These are phyloP conservation scores for Graphium colonna DNA, from an alignment of 2,888 invertebrate genomes.

Conservation along the genomic window DNA sequence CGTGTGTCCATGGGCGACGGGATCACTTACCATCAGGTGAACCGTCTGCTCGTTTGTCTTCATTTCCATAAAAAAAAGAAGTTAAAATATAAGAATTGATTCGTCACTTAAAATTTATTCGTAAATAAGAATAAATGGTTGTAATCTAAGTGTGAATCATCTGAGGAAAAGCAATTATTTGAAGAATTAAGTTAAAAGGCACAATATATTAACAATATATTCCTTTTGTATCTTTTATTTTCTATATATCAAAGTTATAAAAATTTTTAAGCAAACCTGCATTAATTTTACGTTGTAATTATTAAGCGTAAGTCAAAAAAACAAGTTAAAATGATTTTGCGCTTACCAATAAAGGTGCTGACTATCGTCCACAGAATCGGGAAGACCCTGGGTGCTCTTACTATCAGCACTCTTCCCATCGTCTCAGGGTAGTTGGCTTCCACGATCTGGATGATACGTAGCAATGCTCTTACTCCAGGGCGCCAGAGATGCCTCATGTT, in stretches of 20 bases:
- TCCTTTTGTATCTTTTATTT: not conserved
- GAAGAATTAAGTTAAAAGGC: not conserved
- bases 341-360: conserved; percentile 92
- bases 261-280: no score
- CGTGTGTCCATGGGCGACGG: no score
- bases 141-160: no score
- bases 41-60: no score
- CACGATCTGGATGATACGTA: conserved; percentile 84
- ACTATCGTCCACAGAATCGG: conserved; percentile 97
- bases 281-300: no score
- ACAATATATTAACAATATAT: not conserved
- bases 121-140: no score
- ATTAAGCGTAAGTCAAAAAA: no score
- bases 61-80: no score
- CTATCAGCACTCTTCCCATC: conserved; percentile 93
- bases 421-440: conserved; percentile 98
- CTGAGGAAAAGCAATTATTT: not conserved
- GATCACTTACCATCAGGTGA: no score
- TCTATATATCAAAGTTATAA: no score
- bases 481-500: conserved; percentile 98
- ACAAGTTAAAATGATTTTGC: conserved; percentile 7
- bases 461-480: conserved; percentile 90
- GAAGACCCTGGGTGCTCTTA: conserved; percentile 95
- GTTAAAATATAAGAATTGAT: no score
- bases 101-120: no score